Evolutionary conservation across 2,888 invertebrate species (phyloP).

Genomic region (Sepiola atlantica): DNA sequence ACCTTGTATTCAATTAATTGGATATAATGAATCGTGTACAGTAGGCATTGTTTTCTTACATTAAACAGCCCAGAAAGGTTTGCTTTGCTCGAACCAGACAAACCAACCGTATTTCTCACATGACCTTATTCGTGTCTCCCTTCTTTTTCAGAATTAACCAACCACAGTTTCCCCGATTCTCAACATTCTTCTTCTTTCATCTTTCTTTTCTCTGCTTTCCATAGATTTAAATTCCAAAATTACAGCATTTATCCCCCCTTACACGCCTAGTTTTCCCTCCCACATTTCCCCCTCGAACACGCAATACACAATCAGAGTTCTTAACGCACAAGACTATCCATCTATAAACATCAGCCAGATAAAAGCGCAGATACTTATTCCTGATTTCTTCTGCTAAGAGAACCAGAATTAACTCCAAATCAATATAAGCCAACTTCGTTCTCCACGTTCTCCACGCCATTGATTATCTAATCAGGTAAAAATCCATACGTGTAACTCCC

Average conservation of each 20-base stretch:
- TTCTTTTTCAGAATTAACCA: neutral
- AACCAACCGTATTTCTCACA: neutral
- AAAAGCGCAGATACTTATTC: constrained; percentile 13
- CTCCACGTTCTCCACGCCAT: neutral
- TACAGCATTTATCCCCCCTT: neutral
- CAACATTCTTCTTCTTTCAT: neutral
- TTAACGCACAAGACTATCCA: constrained; percentile 1
- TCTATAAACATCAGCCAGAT: constrained; percentile 8
- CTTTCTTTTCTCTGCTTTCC: neutral
- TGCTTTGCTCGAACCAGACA: too few relatives aligned
- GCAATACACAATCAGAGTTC: neutral
- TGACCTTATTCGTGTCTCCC: neutral
- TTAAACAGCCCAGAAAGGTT: too few relatives aligned
- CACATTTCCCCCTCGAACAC: neutral
- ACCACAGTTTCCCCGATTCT: neutral
- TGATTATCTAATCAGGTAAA: neutral
- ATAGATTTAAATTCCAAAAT: neutral
- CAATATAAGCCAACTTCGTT: neutral
- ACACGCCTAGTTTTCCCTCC: neutral
- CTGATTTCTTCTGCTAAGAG: constrained; percentile 23
- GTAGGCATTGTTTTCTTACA: too few relatives aligned
- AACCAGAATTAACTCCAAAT: constrained; percentile 32
- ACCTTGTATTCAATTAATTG: too few relatives aligned
- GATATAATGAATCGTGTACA: too few relatives aligned
- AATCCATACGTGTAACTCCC: neutral